Percentiles rank a stretch among this genome's conserved stretches.
These are phyloP conservation scores for Arnoldichthys spilopterus DNA, from an alignment of 2,797 vertebrate species.

Conservation along the genomic window DNA sequence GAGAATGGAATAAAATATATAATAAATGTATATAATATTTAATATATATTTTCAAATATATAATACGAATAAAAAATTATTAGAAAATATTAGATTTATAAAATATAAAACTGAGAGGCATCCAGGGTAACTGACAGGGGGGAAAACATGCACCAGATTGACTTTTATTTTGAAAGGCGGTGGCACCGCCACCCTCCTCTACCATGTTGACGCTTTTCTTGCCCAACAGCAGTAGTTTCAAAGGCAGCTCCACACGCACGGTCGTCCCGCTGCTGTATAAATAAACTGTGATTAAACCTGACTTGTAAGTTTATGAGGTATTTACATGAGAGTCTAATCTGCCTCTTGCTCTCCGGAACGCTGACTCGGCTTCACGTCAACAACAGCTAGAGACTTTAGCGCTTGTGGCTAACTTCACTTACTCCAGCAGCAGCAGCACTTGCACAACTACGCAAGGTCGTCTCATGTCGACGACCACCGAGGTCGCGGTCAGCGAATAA, in stretches of 20 bases:
- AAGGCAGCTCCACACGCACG: not conserved
- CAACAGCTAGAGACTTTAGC: too few relatives aligned
- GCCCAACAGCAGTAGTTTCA: conserved; percentile 32
- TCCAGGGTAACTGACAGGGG: not conserved
- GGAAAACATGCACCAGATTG: too few relatives aligned
- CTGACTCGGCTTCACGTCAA: not conserved
- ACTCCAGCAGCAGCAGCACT: too few relatives aligned
- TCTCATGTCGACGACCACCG: conserved; percentile 4
- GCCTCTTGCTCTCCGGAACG: too few relatives aligned
- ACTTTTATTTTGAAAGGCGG: conserved; percentile 52
- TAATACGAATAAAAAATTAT: too few relatives aligned
- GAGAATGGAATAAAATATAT: too few relatives aligned
- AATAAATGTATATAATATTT: too few relatives aligned
- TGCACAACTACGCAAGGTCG: conserved; percentile 21
- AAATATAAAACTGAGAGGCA: not conserved
- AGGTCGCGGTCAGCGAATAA: not conserved
- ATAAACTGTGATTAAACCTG: not conserved
- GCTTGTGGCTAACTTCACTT: conserved; percentile 26
- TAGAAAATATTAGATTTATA: too few relatives aligned
- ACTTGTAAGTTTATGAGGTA: not conserved
- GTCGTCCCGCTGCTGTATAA: not conserved
- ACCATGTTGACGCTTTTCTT: conserved; percentile 39
- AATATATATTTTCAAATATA: too few relatives aligned
- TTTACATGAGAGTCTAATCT: too few relatives aligned
- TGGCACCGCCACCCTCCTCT: not conserved